A percentile compares a stretch with the other conserved stretches of the same genome.
These are phyloP conservation scores for Paralichthys olivaceus DNA, from an alignment of 2,113 vertebrate species.

Conservation along the genomic window DNA sequence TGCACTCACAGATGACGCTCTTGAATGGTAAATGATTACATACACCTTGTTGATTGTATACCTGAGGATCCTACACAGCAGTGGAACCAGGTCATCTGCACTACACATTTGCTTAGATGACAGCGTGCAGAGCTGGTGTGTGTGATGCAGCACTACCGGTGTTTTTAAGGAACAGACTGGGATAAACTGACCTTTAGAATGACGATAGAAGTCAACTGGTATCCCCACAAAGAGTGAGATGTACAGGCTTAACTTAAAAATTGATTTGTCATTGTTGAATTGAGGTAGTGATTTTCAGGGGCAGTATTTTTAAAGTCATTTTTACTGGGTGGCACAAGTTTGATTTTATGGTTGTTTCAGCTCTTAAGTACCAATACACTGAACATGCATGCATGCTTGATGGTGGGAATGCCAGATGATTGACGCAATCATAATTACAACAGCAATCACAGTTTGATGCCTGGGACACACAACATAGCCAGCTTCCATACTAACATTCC, in stretches of 20 bases:
- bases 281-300: background rate
- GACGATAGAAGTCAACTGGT: too few species aligned
- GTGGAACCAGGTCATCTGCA: background rate
- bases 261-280: too few species aligned
- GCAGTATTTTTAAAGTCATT: background rate
- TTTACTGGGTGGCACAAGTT: background rate
- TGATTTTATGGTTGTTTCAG: background rate
- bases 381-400: too few species aligned
- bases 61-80: constrained; percentile 4
- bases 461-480: too few species aligned
- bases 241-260: too few species aligned
- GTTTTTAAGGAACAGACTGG: background rate
- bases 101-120: background rate
- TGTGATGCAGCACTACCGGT: background rate
- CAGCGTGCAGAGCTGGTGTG: constrained; percentile 1
- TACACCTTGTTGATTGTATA: background rate
- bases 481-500: too few species aligned
- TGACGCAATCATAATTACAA: too few species aligned
- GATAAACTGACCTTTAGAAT: constrained; percentile 8
- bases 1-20: constrained; percentile 5
- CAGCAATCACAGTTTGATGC: too few species aligned
- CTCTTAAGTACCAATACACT: background rate
- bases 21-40: background rate
- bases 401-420: too few species aligned
- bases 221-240: too few species aligned